These are phyloP conservation scores for Drosophila pseudotalamancana DNA, from an alignment of 2,888 invertebrate genomes.

Conservation along the genomic window DNA sequence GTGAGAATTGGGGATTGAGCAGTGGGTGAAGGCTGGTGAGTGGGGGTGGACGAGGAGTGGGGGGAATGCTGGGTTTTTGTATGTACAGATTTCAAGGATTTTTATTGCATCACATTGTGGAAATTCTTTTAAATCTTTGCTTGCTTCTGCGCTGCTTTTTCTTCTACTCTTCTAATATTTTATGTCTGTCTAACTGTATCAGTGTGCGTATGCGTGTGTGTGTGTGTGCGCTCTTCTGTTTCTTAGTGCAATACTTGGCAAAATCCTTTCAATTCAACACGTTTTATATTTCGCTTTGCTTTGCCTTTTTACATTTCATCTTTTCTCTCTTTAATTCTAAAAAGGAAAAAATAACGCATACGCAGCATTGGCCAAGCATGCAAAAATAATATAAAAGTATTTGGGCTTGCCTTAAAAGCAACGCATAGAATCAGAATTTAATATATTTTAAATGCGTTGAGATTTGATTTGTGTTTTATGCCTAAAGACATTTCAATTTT, in stretches of 20 bases:
- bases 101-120: slow-evolving; percentile 81
- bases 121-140: slow-evolving; percentile 82
- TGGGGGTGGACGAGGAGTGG: slow-evolving; percentile 1
- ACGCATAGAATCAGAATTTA: slow-evolving; percentile 1
- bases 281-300: slow-evolving; percentile 48
- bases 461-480: slow-evolving; percentile 20
- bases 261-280: slow-evolving; percentile 59
- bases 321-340: slow-evolving; percentile 12
- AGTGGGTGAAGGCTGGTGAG: not conserved
- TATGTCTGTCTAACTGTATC: slow-evolving; percentile 42
- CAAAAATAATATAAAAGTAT: slow-evolving; percentile 12
- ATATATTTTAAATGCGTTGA: slow-evolving; percentile 6
- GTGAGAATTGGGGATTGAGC: not conserved
- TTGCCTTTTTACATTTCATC: slow-evolving; percentile 23
- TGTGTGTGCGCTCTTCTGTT: slow-evolving; percentile 10
- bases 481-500: slow-evolving; percentile 8
- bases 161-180: slow-evolving; percentile 74
- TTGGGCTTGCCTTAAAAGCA: slow-evolving; percentile 4
- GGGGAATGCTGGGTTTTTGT: slow-evolving; percentile 27
- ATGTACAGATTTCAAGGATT: slow-evolving; percentile 75
- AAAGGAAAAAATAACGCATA: slow-evolving; percentile 56
- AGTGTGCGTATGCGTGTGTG: slow-evolving; percentile 3
- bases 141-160: slow-evolving; percentile 73
- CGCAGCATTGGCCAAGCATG: slow-evolving; percentile 37
- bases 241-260: slow-evolving; percentile 26